phyloP scores from a whole-genome alignment of 2,888 invertebrate genomes.

The Ectemnius lituratus region DNA sequence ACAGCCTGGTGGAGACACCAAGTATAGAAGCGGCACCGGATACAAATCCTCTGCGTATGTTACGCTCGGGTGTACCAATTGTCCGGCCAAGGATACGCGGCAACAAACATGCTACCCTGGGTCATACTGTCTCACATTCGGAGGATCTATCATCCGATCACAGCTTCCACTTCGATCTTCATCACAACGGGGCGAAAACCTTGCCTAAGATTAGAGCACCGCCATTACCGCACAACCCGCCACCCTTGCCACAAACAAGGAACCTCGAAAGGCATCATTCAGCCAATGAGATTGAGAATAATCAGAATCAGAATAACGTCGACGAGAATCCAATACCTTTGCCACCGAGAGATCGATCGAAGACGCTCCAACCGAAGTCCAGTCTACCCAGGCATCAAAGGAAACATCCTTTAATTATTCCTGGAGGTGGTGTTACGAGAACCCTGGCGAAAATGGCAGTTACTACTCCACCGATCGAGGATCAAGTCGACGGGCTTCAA shows the following conservation, averaged over 20 bases:
- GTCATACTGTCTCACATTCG: conserved; percentile 57
- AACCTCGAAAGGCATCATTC: conserved; percentile 64
- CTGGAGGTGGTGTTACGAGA: conserved; percentile 82
- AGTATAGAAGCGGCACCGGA: conserved; percentile 72
- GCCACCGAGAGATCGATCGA: conserved; percentile 87
- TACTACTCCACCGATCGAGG: conserved; percentile 75
- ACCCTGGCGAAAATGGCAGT: conserved; percentile 82
- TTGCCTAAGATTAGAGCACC: conserved; percentile 71
- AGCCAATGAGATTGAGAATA: conserved; percentile 66
- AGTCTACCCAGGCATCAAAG: conserved; percentile 86
- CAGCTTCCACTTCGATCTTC: conserved; percentile 65
- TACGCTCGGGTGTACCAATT: conserved; percentile 81
- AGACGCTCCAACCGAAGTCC: conserved; percentile 81
- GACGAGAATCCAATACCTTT: conserved; percentile 86
- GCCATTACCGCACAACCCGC: conserved; percentile 66
- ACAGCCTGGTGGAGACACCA: conserved; percentile 89
- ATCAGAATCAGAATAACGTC: conserved; percentile 70
- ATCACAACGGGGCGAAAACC: conserved; percentile 71
- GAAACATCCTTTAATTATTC: conserved; percentile 90
- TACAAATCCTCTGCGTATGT: conserved; percentile 83
- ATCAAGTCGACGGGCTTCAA: conserved; percentile 71
- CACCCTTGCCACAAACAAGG: conserved; percentile 55
- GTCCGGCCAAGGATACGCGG: conserved; percentile 80
- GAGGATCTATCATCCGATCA: conserved; percentile 60
- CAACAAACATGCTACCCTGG: conserved; percentile 77